A percentile compares a stretch with the other conserved stretches of the same genome.
Conservation (phyloP, 2,888 invertebrate genomes). For the Melieria picta region DNA sequence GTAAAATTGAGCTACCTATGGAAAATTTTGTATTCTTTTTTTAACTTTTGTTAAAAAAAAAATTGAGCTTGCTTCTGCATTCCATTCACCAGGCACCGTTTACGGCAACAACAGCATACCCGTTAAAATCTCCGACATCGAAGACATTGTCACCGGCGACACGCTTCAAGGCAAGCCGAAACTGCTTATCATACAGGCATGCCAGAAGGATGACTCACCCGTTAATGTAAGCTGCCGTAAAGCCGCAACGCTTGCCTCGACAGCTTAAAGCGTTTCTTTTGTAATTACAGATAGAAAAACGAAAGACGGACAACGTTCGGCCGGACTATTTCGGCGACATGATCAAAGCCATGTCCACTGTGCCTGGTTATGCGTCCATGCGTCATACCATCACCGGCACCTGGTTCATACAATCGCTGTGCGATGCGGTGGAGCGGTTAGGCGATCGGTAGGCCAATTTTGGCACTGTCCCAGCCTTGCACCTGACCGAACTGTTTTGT, state of each 20-base stretch:
- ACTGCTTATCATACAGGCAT: slow-evolving; percentile 70
- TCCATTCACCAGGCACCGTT: slow-evolving; percentile 61
- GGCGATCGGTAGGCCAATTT: slow-evolving; percentile 49
- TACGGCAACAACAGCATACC: slow-evolving; percentile 68
- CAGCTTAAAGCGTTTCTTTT: not conserved
- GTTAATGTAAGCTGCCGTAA: slow-evolving; percentile 21
- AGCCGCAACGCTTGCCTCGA: not conserved
- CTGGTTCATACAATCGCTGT: slow-evolving; percentile 64
- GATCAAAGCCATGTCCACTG: slow-evolving; percentile 61
- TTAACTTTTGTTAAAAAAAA: not conserved
- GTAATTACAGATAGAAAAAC: not conserved
- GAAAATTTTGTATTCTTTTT: not conserved
- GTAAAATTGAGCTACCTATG: not conserved
- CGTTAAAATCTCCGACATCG: slow-evolving; percentile 66
- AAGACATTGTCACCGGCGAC: slow-evolving; percentile 65
- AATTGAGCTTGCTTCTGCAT: not conserved
- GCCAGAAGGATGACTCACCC: slow-evolving; percentile 65
- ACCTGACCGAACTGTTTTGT: not conserved
- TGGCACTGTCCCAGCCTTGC: not conserved
- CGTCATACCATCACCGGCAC: slow-evolving; percentile 58
- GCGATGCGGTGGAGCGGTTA: slow-evolving; percentile 50
- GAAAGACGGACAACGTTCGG: slow-evolving; percentile 2
- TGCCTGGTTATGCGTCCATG: slow-evolving; percentile 58
- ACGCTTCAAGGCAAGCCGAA: slow-evolving; percentile 68
- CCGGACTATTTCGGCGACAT: slow-evolving; percentile 51